Evolutionary conservation across 2,888 invertebrate species (phyloP), one percentile per base, ranked within the genome.

Genomic region (Dryomyza anilis): DNA sequence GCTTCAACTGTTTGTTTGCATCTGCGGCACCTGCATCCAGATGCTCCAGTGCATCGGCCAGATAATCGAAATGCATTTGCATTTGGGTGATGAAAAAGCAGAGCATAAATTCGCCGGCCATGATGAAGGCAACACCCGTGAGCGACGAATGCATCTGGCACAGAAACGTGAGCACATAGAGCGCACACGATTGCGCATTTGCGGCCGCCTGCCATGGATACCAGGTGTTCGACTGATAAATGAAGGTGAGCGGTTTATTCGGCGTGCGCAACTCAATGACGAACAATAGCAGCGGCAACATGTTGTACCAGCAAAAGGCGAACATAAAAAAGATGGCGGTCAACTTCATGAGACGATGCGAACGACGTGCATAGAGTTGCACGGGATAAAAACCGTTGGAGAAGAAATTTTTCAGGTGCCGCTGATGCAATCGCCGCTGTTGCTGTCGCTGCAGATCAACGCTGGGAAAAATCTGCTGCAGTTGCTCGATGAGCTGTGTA

Each of bases 161-260:
- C 0, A 70, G 3, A 25, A 77, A 79, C 2, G 69, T 69, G n/a
- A 59, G 48, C 1, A 55, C 7, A 63, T 71, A 78, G 48, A 67
- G 64, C 0, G 60, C 2, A 5, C 57, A 14, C 0, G 77, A 72
- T n/a, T 60, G 58, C 1, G 63, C 48, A 2, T 69, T 68, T 3
- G 65, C 63, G 14, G 63, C 43, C 27, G 70, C 65, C 6, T 70
- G 72, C 80, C 81, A 80, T 1, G 81, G 81, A 70, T 80, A 81
- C 81, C 81, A 80, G 14, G 80, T 78, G 53, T 75, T 74, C 46
- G 78, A 77, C 65, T 80, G 80, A 25, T 69, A 72, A 27, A 71
- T 74, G 62, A 71, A 77, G 12, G 53, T 66, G 5, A 76, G 59
- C 0, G 68, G 48, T 7, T 64, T 12, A 1, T 68, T 66, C 3